Percentiles rank a stretch among this genome's conserved stretches.
Evolutionary conservation across 1,140 invertebrate genomes (phyloP).

Genomic region (Aphelenchoides avenae): DNA sequence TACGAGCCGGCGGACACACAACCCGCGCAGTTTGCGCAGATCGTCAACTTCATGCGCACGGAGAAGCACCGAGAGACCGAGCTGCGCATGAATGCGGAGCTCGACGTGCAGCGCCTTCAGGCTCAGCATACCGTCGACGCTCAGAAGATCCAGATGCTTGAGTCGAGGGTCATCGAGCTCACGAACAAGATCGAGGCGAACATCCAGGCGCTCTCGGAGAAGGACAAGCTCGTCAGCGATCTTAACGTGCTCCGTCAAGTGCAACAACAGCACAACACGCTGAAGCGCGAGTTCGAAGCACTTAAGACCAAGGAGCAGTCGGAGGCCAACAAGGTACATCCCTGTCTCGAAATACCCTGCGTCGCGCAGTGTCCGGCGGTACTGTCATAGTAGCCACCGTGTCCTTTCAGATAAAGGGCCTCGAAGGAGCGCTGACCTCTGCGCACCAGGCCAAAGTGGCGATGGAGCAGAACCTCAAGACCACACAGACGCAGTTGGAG

Average conservation of each 20-base stretch:
- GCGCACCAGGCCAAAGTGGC: too few relatives aligned
- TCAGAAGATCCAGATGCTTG: constrained; percentile 13
- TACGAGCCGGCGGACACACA: constrained; percentile 11
- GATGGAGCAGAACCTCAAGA: too few relatives aligned
- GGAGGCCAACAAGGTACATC: too few relatives aligned
- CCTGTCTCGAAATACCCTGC: too few relatives aligned
- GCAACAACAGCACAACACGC: constrained; percentile 13
- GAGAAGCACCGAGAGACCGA: constrained; percentile 31
- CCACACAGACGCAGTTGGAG: too few relatives aligned
- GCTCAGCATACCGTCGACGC: constrained; percentile 23
- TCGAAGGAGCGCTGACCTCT: too few relatives aligned
- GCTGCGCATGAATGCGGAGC: constrained; percentile 26
- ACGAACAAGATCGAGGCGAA: constrained; percentile 14
- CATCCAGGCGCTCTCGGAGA: constrained; percentile 16
- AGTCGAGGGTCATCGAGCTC: constrained; percentile 12
- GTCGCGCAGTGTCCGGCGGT: too few relatives aligned
- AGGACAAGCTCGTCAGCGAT: constrained; percentile 12
- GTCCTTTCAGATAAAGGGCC: too few relatives aligned
- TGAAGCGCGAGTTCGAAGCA: constrained; percentile 16
- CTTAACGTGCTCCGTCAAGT: constrained; percentile 11
- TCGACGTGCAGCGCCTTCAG: constrained; percentile 25
- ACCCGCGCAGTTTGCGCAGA: too few relatives aligned
- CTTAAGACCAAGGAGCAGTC: too few relatives aligned
- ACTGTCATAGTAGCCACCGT: too few relatives aligned
- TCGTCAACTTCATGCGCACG: constrained; percentile 26